A percentile compares a stretch with the other conserved stretches of the same genome.
Evolutionary conservation across 2,888 invertebrate genomes (phyloP).

Genomic region (Brassicogethes aeneus): DNA sequence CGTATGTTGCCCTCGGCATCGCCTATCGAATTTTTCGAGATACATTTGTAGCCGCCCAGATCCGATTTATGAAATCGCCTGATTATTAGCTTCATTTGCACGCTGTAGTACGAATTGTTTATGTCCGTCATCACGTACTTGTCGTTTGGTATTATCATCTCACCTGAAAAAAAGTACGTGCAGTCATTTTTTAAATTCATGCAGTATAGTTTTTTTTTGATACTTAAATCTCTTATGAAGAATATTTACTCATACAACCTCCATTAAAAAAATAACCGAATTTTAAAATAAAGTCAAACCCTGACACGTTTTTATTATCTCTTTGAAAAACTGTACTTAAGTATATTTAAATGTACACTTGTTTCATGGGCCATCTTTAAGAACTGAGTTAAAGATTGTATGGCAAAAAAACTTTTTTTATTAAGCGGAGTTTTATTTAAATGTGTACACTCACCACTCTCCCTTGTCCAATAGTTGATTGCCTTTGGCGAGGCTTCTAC

Average conservation of each 20-base stretch:
- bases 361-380: too few relatives aligned
- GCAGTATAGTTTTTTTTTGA: too few relatives aligned
- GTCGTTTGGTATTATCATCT: constrained; percentile 84
- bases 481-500: constrained; percentile 90
- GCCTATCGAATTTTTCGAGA: constrained; percentile 87
- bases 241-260: too few relatives aligned
- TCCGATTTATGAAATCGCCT: constrained; percentile 65
- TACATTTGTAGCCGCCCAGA: constrained; percentile 83
- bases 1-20: constrained; percentile 85
- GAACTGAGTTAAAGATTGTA: too few relatives aligned
- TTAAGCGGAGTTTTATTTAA: too few relatives aligned
- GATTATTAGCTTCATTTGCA: constrained; percentile 74
- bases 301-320: too few relatives aligned
- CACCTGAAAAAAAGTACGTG: constrained; percentile 58
- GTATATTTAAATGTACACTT: too few relatives aligned
- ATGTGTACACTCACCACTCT: constrained; percentile 65
- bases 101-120: constrained; percentile 72
- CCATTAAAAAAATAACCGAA: too few relatives aligned
- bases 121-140: constrained; percentile 78
- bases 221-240: too few relatives aligned
- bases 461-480: constrained; percentile 90
- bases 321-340: too few relatives aligned
- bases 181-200: constrained; percentile 2
- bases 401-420: too few relatives aligned
- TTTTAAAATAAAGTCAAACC: too few relatives aligned